phyloP scores from a whole-genome alignment of 2,888 invertebrate species.

The Netelia virgata region DNA sequence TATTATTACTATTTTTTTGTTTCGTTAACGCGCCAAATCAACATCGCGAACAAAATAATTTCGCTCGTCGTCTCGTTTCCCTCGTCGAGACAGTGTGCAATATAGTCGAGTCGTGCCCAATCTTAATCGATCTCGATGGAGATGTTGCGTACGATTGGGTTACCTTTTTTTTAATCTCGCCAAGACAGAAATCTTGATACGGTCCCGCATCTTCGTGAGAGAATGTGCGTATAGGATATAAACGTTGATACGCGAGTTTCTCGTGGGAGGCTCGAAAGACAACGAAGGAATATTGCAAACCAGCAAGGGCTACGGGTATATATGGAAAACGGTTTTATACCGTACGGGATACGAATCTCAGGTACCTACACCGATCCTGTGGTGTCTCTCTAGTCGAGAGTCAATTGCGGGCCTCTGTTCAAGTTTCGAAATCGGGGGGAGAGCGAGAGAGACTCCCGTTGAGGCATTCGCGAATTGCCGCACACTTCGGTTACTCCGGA shows the following conservation, averaged over 20 bases:
- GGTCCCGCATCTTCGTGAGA: neutral
- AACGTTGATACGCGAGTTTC: slow-evolving; percentile 8
- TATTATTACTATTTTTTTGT: slow-evolving; percentile 32
- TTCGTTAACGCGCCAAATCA: slow-evolving; percentile 2
- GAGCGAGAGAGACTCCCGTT: slow-evolving; percentile 30
- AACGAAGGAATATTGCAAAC: neutral
- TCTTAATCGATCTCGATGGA: slow-evolving; percentile 37
- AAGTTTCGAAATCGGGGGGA: slow-evolving; percentile 5
- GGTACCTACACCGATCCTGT: slow-evolving; percentile 1
- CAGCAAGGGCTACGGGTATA: neutral
- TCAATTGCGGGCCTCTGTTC: neutral
- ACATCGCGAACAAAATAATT: slow-evolving; percentile 42
- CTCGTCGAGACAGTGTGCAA: slow-evolving; percentile 6
- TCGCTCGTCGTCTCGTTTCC: slow-evolving; percentile 23
- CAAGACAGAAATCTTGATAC: slow-evolving; percentile 32
- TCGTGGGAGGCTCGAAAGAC: neutral
- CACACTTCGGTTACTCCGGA: slow-evolving; percentile 24
- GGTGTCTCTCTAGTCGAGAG: slow-evolving; percentile 4
- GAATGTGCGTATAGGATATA: neutral
- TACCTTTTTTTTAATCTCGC: slow-evolving; percentile 25
- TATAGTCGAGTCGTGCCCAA: slow-evolving; percentile 27
- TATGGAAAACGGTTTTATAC: slow-evolving; percentile 15
- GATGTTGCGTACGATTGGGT: slow-evolving; percentile 41
- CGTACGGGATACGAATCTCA: slow-evolving; percentile 48
- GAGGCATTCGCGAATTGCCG: slow-evolving; percentile 2